Evolutionary conservation across 2,113 vertebrate species (phyloP).

Genomic region (Hippocampus barbouri): DNA sequence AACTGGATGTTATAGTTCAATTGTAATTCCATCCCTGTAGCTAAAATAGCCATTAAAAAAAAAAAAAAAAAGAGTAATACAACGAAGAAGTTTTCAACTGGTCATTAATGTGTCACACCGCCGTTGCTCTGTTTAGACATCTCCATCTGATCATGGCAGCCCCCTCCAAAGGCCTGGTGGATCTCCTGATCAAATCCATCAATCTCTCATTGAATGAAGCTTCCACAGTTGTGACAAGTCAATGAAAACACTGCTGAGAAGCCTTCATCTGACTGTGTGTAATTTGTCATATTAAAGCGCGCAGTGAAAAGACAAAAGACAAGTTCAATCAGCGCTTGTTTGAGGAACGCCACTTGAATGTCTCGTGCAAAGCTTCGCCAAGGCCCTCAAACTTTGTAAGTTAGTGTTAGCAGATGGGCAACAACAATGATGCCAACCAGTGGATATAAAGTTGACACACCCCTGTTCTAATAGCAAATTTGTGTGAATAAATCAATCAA

Average conservation of each 20-base stretch:
- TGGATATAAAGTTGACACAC: no score
- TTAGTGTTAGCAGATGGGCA: no score
- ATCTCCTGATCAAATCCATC: conserved; percentile 3
- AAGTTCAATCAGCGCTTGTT: no score
- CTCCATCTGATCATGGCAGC: conserved; percentile 2
- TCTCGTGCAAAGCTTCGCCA: no score
- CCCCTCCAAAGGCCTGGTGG: not conserved
- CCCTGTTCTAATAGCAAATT: no score
- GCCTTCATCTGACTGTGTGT: conserved; percentile 10
- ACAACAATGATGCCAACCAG: no score
- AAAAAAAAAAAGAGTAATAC: conserved; percentile 25
- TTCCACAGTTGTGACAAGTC: not conserved
- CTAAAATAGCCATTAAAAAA: conserved; percentile 33
- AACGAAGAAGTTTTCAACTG: conserved; percentile 38
- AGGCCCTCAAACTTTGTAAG: no score
- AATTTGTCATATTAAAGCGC: not conserved
- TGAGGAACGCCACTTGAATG: no score
- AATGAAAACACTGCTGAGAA: conserved; percentile 5
- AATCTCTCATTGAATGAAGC: not conserved
- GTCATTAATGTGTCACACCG: conserved; percentile 38
- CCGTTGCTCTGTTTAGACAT: not conserved
- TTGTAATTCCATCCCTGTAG: not conserved
- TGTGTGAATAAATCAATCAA: no score
- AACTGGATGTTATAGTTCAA: not conserved
- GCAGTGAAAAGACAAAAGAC: not conserved